Base-by-base conservation (phyloP, 2,888 invertebrate genomes). In the Panopea generosa region DNA sequence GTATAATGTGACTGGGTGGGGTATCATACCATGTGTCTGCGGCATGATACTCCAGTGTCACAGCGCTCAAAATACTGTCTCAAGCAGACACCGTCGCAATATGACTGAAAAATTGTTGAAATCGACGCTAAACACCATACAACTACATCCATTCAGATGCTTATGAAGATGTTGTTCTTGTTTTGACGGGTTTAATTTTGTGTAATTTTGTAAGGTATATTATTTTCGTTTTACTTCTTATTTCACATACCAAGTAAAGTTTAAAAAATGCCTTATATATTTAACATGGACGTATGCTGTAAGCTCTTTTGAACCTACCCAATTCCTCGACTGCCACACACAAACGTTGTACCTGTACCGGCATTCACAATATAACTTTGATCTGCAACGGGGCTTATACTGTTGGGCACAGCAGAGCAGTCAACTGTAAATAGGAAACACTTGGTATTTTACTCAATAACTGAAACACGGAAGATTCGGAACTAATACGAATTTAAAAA, bases 331-430 rank as follows among this genome's bases (percentile, higher is more conserved):
- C 53, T 20, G 7, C 71, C 67, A 56, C 78, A 79, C 1, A 62
- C 78, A 57, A 75, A 79, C 2, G 71, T 71, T 16, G 59, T 68
- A 16, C 74, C 78, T 14, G 50, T 63, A 22, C 47, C 33, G 11
- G 20, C 26, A 33, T 75, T 71, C 3, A 72, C 60, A 26, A 72
- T 16, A 11, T 72, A 66, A 38, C 67, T 68, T 57, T 63, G 62
- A 3, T 63, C 68, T 14, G 67, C 26, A 16, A 72, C 22, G 1
- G 49, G 2, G n/a, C 33, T 38, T 2, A 3, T 52, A 14, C 16
- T 40, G 20, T n/a, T 22, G 14, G 40, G 11, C 2, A 24, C 16
- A 18, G 43, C 4, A 18, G 27, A 43, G 33, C 69, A 69, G 33
- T 49, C 49, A 29, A 50, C 74, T 74, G 47, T 4, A 62, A 57